These are phyloP conservation scores for Leptatherina wallacei DNA, from an alignment of 2,797 vertebrate species.

Conservation along the genomic window DNA sequence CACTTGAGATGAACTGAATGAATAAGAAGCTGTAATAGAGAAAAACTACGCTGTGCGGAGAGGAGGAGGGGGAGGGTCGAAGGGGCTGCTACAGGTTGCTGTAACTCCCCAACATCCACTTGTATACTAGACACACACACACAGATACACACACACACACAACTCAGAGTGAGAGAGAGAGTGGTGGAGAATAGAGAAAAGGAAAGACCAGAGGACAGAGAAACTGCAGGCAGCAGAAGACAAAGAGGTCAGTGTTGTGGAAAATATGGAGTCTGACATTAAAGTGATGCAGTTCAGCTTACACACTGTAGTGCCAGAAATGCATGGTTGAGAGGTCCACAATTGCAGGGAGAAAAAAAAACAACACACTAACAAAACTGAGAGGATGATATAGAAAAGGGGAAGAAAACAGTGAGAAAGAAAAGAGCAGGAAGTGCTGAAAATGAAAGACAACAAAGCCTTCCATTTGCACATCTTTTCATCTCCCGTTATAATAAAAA, in stretches of 20 bases:
- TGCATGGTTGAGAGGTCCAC: constrained; percentile 33
- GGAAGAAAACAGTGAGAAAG: not conserved
- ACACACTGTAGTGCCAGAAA: constrained; percentile 46
- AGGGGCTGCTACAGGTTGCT: constrained; percentile 56
- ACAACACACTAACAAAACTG: not conserved
- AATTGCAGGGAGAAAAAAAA: not conserved
- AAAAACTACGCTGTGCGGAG: constrained; percentile 35
- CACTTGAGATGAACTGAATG: constrained; percentile 46
- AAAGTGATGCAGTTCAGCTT: constrained; percentile 74
- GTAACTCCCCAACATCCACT: constrained; percentile 54
- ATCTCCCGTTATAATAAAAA: constrained; percentile 43
- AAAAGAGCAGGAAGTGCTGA: constrained; percentile 5
- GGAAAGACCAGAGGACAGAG: constrained; percentile 50
- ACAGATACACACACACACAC: constrained; percentile 32
- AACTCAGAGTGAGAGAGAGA: constrained; percentile 25
- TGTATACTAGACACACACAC: constrained; percentile 46
- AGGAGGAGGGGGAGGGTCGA: constrained; percentile 10
- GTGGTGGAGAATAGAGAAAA: constrained; percentile 41
- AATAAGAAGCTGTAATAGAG: constrained; percentile 35
- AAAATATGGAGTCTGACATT: constrained; percentile 77
- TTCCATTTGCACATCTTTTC: constrained; percentile 36
- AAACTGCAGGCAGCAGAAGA: constrained; percentile 72
- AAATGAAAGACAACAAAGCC: constrained; percentile 16
- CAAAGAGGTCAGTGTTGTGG: constrained; percentile 79
- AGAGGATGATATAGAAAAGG: constrained; percentile 17